Evolutionary conservation across 2,113 vertebrate genomes (phyloP), one percentile per base, ranked within the genome.

Genomic region (Pituophis catenifer): DNA sequence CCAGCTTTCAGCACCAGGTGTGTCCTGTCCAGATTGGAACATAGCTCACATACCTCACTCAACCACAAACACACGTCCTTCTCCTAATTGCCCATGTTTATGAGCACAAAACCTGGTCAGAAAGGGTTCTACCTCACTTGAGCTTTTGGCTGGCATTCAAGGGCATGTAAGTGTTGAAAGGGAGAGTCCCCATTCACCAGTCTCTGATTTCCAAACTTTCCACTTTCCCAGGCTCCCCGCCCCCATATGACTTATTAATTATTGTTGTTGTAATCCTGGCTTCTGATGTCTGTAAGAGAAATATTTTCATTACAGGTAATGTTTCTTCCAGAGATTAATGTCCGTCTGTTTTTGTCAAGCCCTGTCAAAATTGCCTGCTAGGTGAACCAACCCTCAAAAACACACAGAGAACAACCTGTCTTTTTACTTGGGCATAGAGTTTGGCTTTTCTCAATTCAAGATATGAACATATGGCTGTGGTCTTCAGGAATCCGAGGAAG

Each of bases 1-100:
- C 81, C 96, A 97, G 95, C 95, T 97, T 97, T 97, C 97, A 97
- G 95, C 97, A 97, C 96, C 94, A 94, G 94, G 94, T 94, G 0
- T 95, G 81, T 94, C 96, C 97, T 94, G 90, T 97, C 94, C 95
- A 96, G 96, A 95, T 59, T 21, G 94, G 96, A 97, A 94, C 96
- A 97, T 97, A 97, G 94, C 94, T 96, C 55, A 50, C 95, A 97
- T 97, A 93, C 94, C 93, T 96, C 58, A 1, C 89, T 58, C 2
- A 0, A 96, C 97, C 97, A 97, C 96, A 97, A 96, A 94, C 94
- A 97, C 95, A 97, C 93, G 96, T 96, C 95, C 94, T 97, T 93
- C 95, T 96, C 93, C 7, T 91, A 70, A 91, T 92, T 94, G 92
- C 95, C 95, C 91, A 93, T 89, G 93, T 94, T 94, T 96, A 93